Percentiles rank a stretch among this genome's conserved stretches.
phyloP scores from a whole-genome alignment of 2,888 invertebrate species.

The Eupithecia inturbata region DNA sequence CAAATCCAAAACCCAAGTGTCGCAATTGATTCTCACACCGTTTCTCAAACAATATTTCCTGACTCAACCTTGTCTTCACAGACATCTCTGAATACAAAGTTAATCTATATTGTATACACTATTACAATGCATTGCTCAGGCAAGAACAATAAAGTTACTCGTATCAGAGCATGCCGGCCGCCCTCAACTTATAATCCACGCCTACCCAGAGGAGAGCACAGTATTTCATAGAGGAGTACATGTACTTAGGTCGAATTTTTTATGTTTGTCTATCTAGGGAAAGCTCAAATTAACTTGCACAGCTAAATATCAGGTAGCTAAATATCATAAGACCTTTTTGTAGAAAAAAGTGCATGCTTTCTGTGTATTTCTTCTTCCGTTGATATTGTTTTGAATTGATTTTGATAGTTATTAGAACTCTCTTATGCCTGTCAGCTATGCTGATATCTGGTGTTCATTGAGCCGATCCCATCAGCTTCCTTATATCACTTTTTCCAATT shows the following conservation, averaged over 20 bases:
- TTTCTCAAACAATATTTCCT: neutral
- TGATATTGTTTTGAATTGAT: neutral
- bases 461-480: neutral
- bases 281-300: neutral
- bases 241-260: neutral
- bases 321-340: neutral
- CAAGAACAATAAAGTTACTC: constrained; percentile 26
- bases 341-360: neutral
- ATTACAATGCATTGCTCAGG: constrained; percentile 20
- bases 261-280: neutral
- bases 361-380: neutral
- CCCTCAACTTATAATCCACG: constrained; percentile 16
- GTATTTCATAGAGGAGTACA: constrained; percentile 1
- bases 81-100: constrained; percentile 24
- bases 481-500: neutral
- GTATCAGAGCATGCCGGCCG: constrained; percentile 20
- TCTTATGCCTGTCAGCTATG: neutral
- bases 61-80: constrained; percentile 12
- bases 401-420: neutral
- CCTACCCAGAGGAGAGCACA: constrained; percentile 3
- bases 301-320: neutral
- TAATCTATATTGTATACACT: constrained; percentile 20
- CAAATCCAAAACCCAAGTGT: neutral
- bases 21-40: neutral
- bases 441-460: neutral